Base-by-base conservation (phyloP, 2,888 invertebrate species). In the Trachelus troglodyta region DNA sequence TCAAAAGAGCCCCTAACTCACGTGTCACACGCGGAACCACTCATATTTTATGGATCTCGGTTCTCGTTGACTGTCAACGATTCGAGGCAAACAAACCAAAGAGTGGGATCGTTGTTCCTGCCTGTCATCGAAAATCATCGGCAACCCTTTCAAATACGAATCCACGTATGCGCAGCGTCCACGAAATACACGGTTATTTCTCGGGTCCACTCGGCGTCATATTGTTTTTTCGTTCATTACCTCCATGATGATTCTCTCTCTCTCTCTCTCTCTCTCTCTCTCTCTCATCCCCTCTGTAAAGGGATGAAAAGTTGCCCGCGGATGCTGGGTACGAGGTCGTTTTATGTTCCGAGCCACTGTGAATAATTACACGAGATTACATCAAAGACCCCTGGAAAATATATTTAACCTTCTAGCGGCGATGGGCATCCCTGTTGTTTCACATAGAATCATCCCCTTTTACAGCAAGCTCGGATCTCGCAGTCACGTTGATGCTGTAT, bases 331-430 rank as follows among this genome's bases (percentile, higher is more conserved):
- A 56, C 56, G 34, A 35, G 71, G 71, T 71, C 71, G 76, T 77
- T 77, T 76, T 77, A 33, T 77, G 34, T 23, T 71, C 71, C 74
- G 74, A 34, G 78, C 74, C 73, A 30, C 73, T 56, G 71, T 75
- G 83, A 83, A 81, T 81, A 85, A 84, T 84, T 85, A 80, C 77
- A 68, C 69, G 75, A 75, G 79, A 79, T 81, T 75, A 76, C 68
- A 71, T 84, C 79, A 76, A 80, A 79, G 79, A 73, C 40, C 37
- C 74, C 35, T 75, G 34, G 68, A 75, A 56, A 23, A 56, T 56
- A 56, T 56, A 56, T 56, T 56, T 56, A 56, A 23, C 56, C 56
- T 23, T 56, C 56, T 56, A 56, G 56, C 23, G 56, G 56, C 56
- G 56, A 56, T 23, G 56, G 23, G 23, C 23, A 23, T 56, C 56